Evolutionary conservation across 2,797 vertebrate genomes (phyloP).

Genomic region (Tragopan temminckii): DNA sequence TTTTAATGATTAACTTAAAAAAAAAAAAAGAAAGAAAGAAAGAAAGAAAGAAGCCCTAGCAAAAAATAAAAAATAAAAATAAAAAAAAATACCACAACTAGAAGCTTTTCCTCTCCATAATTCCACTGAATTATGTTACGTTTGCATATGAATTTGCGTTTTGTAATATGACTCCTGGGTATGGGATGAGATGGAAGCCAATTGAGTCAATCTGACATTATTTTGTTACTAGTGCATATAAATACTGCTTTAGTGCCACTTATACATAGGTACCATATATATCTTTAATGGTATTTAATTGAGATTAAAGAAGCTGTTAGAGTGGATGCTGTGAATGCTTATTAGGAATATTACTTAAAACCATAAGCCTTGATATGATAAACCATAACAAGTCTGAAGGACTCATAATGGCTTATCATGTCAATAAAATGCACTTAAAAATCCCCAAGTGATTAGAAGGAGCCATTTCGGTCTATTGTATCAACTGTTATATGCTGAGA

Average conservation of each 20-base stretch:
- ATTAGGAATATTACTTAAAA: conserved; percentile 72
- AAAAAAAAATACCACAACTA: neutral
- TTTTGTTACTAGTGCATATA: conserved; percentile 21
- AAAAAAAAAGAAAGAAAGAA: neutral
- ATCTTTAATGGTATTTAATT: conserved; percentile 59
- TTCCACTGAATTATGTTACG: neutral
- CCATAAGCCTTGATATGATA: conserved; percentile 51
- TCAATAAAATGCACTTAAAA: conserved; percentile 78
- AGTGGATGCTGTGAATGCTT: conserved; percentile 52
- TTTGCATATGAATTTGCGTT: neutral
- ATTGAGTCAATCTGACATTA: neutral
- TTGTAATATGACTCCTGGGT: neutral
- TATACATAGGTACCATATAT: conserved; percentile 12
- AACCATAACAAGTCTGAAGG: conserved; percentile 71
- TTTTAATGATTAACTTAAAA: neutral
- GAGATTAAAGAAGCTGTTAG: conserved; percentile 60
- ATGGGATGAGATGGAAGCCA: neutral
- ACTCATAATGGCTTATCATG: conserved; percentile 69
- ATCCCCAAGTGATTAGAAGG: conserved; percentile 71
- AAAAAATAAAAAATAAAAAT: too few species aligned
- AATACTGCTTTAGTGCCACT: conserved; percentile 33
- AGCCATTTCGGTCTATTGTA: conserved; percentile 69
- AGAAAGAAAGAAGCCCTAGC: too few species aligned
- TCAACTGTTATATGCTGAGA: conserved; percentile 59
- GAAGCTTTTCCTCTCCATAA: neutral